Base-by-base conservation (phyloP, 2,113 vertebrate species). In the Neodontobutis hainanensis region DNA sequence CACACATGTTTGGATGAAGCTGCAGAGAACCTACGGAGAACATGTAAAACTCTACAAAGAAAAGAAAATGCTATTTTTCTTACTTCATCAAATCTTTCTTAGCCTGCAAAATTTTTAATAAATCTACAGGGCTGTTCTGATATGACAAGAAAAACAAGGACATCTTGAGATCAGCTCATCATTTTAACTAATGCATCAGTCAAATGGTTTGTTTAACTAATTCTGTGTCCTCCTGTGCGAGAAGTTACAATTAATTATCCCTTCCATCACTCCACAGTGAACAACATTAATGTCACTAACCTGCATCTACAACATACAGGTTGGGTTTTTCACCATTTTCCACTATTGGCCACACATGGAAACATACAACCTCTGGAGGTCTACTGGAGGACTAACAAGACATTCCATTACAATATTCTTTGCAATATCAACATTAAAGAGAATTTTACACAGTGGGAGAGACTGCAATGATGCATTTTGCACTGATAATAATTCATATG, bases 161-260 rank as follows among this genome's bases (percentile, higher is more conserved):
- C 55, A 58, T 14, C 14, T 58, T 42, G n/a, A 58, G 15, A 58
- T 58, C 38, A 11, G 35, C 35, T 40, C 34, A 57, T 53, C 51
- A 35, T 11, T 50, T 50, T 8, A 50, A 50, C 15, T 36, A 5
- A 36, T 57, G 35, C 55, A 42, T 57, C 55, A 57, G 36, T 57
- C 34, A 57, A 57, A 57, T 4, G 55, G 55, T 38, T 57, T 57
- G 36, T 57, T 57, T 57, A 57, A 57, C 55, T 14, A 40, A 57
- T 57, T 57, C 38, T 16, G 36, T 16, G 38, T 16, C 55, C 15
- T 42, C 8, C 36, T 16, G 55, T 6, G 8, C n/a, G 12, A 36
- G 15, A 42, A 40, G 55, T 57, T 2, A 42, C 36, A 6, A 15
- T 58, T 42, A 58, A 58, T 58, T 58, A 58, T 58, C 42, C 36